A percentile compares a stretch with the other conserved stretches of the same genome.
Conservation (phyloP, 1,140 invertebrate genomes). For the Drosophila mayri region DNA sequence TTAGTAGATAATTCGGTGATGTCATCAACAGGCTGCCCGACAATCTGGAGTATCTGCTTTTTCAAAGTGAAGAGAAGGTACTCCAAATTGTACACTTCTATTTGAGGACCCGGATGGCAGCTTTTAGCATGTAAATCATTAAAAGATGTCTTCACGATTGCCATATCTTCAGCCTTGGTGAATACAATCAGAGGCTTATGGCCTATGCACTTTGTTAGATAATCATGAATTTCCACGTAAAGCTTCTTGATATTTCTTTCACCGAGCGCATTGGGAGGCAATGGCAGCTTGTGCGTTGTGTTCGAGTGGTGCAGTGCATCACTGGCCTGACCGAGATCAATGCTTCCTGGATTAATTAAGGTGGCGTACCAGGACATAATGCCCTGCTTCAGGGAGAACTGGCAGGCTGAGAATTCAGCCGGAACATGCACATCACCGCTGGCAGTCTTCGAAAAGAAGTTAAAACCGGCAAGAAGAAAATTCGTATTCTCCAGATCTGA, state of each 20-base stretch:
- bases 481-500: constrained; percentile 47
- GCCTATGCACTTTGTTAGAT: constrained; percentile 4
- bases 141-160: not conserved
- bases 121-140: not conserved
- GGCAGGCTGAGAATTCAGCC: constrained; percentile 64
- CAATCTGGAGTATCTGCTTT: constrained; percentile 40
- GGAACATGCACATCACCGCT: constrained; percentile 56
- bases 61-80: constrained; percentile 69
- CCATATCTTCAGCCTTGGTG: constrained; percentile 3
- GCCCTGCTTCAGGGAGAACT: constrained; percentile 65
- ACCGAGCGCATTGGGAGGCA: constrained; percentile 71
- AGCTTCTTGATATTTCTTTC: constrained; percentile 56
- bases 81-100: not conserved
- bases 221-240: constrained; percentile 47
- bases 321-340: constrained; percentile 58
- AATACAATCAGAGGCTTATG: constrained; percentile 49
- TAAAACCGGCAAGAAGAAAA: constrained; percentile 58
- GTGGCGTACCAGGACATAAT: constrained; percentile 45
- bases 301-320: constrained; percentile 52
- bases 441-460: constrained; percentile 60
- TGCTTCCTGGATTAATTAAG: constrained; percentile 61
- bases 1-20: constrained; percentile 40
- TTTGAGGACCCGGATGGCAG: not conserved
- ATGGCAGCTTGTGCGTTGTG: constrained; percentile 60
- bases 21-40: constrained; percentile 6